Conservation (phyloP, 1,140 invertebrate species). For the Lasaia peninsularis region DNA sequence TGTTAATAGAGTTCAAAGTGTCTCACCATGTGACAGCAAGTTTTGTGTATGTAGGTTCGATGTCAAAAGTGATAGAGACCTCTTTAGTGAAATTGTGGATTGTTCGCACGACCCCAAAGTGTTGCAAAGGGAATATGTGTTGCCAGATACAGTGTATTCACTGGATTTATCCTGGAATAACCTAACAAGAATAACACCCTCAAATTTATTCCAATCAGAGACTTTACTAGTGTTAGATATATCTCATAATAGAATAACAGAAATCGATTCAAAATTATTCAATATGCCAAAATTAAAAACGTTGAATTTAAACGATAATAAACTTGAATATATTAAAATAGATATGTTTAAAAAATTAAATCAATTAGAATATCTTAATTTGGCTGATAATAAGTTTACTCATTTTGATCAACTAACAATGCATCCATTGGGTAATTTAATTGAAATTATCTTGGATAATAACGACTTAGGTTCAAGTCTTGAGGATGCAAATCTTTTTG, state of each 20-base stretch:
- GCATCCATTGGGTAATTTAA: slow-evolving; percentile 61
- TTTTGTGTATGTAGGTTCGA: slow-evolving; percentile 44
- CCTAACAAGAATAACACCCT: slow-evolving; percentile 38
- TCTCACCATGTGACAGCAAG: slow-evolving; percentile 43
- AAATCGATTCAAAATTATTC: slow-evolving; percentile 51
- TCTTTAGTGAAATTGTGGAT: slow-evolving; percentile 43
- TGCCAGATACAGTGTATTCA: slow-evolving; percentile 44
- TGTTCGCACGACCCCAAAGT: slow-evolving; percentile 49
- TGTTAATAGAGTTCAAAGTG: slow-evolving; percentile 29
- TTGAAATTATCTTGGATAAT: slow-evolving; percentile 66
- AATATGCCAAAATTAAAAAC: slow-evolving; percentile 65
- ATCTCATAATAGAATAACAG: slow-evolving; percentile 62
- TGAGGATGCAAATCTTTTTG: slow-evolving; percentile 47
- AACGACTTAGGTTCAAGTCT: slow-evolving; percentile 57
- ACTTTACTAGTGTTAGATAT: slow-evolving; percentile 45
- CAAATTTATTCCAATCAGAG: slow-evolving; percentile 36
- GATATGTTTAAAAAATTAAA: slow-evolving; percentile 65
- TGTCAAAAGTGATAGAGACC: slow-evolving; percentile 36
- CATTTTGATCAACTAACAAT: slow-evolving; percentile 63
- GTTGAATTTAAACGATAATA: slow-evolving; percentile 77
- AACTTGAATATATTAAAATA: slow-evolving; percentile 60
- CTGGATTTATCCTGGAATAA: slow-evolving; percentile 63
- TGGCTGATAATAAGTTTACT: slow-evolving; percentile 74
- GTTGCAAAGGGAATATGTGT: slow-evolving; percentile 29
- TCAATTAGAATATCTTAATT: slow-evolving; percentile 74